Conservation (phyloP, 92 coral and sea anemone genomes). For the Desmophyllum pertusum region DNA sequence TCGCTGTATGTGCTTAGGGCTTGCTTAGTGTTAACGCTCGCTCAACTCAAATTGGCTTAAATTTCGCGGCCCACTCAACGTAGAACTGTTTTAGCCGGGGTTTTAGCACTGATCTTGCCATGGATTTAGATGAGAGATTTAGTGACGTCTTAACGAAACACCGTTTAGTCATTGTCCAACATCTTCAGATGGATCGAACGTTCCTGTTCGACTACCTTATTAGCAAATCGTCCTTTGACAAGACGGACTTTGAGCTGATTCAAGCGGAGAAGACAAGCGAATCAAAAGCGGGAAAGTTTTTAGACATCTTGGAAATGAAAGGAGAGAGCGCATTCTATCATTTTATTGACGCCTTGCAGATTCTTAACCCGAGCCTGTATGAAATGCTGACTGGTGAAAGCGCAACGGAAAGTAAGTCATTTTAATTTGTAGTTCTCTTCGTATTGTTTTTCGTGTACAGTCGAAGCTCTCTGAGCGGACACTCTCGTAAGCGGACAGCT, state of each 20-base stretch:
- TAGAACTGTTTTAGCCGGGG: no score
- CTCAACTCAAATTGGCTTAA: neutral
- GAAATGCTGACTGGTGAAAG: constrained; percentile 75
- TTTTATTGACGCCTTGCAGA: constrained; percentile 71
- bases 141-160: constrained; percentile 46
- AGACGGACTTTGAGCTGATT: constrained; percentile 70
- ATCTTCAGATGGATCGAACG: constrained; percentile 70
- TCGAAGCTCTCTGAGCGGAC: no score
- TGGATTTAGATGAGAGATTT: constrained; percentile 21
- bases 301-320: constrained; percentile 68
- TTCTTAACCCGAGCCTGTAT: constrained; percentile 71
- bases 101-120: no score
- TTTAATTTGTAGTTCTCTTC: neutral
- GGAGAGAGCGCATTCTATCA: constrained; percentile 71
- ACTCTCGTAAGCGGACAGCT: no score
- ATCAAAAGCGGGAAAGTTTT: constrained; percentile 62
- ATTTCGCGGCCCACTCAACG: no score
- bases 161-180: constrained; percentile 58
- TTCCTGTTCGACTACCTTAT: constrained; percentile 77
- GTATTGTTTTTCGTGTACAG: neutral
- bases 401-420: constrained; percentile 61
- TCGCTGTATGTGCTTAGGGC: neutral
- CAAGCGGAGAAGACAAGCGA: constrained; percentile 74
- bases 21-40: neutral
- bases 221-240: constrained; percentile 71